These are phyloP conservation scores for Podarcis cretensis DNA, from an alignment of 2,113 vertebrate species.

Conservation along the genomic window DNA sequence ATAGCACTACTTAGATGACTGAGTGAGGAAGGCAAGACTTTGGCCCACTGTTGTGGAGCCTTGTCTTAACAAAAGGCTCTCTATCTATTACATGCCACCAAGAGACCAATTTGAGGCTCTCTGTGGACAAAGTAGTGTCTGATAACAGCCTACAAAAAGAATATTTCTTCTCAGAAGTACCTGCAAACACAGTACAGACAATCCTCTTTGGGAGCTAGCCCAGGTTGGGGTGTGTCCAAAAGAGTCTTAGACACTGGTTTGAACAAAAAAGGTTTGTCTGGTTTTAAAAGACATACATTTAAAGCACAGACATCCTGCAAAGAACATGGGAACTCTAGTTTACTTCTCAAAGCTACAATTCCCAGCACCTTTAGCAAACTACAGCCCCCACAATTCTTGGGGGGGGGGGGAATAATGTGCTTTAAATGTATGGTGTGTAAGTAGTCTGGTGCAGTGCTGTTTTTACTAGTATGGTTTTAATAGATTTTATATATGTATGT, in stretches of 20 bases:
- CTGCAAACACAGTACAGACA: not conserved
- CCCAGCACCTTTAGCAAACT: too few relatives aligned
- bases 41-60: not conserved
- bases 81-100: slow-evolving; percentile 9
- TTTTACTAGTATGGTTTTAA: too few relatives aligned
- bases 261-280: slow-evolving; percentile 35
- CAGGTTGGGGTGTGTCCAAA: slow-evolving; percentile 19
- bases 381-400: too few relatives aligned
- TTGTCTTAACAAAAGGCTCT: slow-evolving; percentile 19
- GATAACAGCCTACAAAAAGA: not conserved
- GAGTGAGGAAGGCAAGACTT: not conserved
- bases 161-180: not conserved
- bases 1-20: not conserved
- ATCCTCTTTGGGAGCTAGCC: not conserved
- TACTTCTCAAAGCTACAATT: too few relatives aligned
- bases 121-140: not conserved
- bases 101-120: slow-evolving; percentile 1
- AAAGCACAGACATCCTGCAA: not conserved
- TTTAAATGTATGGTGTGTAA: too few relatives aligned
- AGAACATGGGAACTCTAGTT: not conserved
- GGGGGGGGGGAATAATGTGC: too few relatives aligned
- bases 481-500: too few relatives aligned
- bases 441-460: too few relatives aligned
- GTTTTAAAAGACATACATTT: slow-evolving; percentile 8
- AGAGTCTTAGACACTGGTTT: slow-evolving; percentile 37